Evolutionary conservation across 2,113 vertebrate genomes (phyloP), one percentile per base, ranked within the genome.

Genomic region (Tringa solitaria): DNA sequence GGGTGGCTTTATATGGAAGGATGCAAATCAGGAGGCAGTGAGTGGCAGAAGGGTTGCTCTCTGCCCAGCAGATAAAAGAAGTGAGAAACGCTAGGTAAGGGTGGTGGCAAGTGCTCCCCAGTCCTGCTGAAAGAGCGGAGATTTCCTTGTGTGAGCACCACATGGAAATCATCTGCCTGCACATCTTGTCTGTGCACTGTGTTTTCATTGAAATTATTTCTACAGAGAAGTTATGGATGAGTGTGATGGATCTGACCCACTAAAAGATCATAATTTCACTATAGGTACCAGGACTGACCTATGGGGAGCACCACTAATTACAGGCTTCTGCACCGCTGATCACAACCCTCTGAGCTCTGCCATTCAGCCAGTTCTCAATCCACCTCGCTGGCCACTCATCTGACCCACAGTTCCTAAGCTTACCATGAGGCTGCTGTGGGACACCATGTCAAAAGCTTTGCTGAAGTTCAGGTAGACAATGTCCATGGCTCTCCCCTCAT

Each of bases 91-190:
- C 13, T 3, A 0, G 4, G 14, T 5, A 18, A 43, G n/a, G 27
- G 14, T 39, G 69, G 22, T 46, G 50, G 37, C 23, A 32, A 87
- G 32, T 0, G 3, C 39, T 80, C 28, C 54, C 21, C 9, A 3
- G 33, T 48, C 28, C 28, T 33, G 30, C 1, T 1, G 30, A 48
- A 60, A 60, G 48, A 20, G 10, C 30, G 61, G 73, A 48, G 33
- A 35, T 46, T 53, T 69, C n/a, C 45, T 59, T 56, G 13, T 46
- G 63, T 4, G 8, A 68, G 28, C 14, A 20, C 4, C 23, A 39
- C 24, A 9, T 1, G 3, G 46, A 51, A 57, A 35, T 60, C 11
- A 23, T 27, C 61, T 13, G 12, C 24, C 18, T 1, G 0, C 18
- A 10, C 18, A 21, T 27, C 1, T 5, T 39, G 17, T 16, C 39